Conservation (phyloP, 2,113 vertebrate species). For the Illadopsis cleaveri region DNA sequence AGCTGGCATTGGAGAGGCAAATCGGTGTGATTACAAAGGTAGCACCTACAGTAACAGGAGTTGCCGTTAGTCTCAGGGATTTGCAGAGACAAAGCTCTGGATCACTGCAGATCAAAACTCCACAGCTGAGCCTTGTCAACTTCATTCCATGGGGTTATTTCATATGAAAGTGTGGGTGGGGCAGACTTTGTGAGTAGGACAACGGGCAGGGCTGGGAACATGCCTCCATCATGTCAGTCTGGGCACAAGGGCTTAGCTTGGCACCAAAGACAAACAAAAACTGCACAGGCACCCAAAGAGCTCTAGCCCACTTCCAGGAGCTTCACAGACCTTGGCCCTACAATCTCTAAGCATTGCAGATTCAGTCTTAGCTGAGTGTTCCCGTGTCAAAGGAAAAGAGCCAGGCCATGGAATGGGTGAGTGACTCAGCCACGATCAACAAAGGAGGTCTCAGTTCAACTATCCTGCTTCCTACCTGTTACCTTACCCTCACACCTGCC, state of each 20-base stretch:
- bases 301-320: not conserved
- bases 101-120: not conserved
- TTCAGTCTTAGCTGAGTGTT: not conserved
- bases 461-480: not conserved
- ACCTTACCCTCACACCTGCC: not conserved
- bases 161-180: not conserved
- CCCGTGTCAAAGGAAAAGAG: not conserved
- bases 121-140: not conserved
- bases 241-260: not conserved
- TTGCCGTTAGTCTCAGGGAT: not conserved
- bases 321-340: not conserved
- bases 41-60: not conserved
- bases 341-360: not conserved
- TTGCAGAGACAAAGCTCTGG: not conserved
- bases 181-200: not conserved
- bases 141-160: not conserved
- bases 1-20: not conserved
- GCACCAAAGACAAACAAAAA: not conserved
- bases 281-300: not conserved
- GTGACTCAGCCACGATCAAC: not conserved
- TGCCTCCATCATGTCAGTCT: not conserved
- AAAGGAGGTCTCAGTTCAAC: not conserved
- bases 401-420: not conserved
- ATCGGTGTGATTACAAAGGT: not conserved
- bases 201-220: not conserved